Base-by-base conservation (phyloP, 2,888 invertebrate species). In the Mimumesa dahlbomi region DNA sequence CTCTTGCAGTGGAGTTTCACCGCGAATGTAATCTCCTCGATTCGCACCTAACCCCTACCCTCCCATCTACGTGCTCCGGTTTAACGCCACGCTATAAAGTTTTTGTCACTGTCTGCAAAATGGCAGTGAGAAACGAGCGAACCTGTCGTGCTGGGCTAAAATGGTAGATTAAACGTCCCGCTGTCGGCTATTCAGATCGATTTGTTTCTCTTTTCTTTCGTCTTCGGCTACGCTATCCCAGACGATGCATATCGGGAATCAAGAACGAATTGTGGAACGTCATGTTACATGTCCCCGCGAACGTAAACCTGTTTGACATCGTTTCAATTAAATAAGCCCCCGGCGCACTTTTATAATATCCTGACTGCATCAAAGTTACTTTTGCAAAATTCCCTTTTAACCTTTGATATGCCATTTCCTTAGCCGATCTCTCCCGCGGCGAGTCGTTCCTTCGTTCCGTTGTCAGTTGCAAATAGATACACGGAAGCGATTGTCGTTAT, bases 101-200 rank as follows among this genome's bases (percentile, higher is more conserved):
- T 77, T 77, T 77, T 77, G 77, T 74, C 77, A 71, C 74, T 74
- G 77, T 77, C 77, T 77, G 62, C 64, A 68, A 77, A 77, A 77
- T 77, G 77, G 74, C 70, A 77, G 77, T 73, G 77, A 77, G 73
- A 74, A 77, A 77, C 77, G 77, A 77, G 77, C 70, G 52, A 53
- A 52, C 65, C 77, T 74, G 77, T 77, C 65, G 67, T 59, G 54
- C 57, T 42, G 49, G 53, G 74, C 71, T 74, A 66, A 77, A 77
- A 77, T 73, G 77, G 75, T 72, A 66, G 77, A 77, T 77, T 75
- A 77, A 77, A 77, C 75, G 72, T 77, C 71, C 52, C 56, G 67
- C 73, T 64, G 68, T 68, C 69, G 66, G 65, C 59, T 57, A 63
- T 73, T 73, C 61, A 58, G 45, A 77, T 77, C 75, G 63, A 66